These are phyloP conservation scores for Plutomurus gul DNA, from an alignment of 1,140 invertebrate genomes.

Conservation along the genomic window DNA sequence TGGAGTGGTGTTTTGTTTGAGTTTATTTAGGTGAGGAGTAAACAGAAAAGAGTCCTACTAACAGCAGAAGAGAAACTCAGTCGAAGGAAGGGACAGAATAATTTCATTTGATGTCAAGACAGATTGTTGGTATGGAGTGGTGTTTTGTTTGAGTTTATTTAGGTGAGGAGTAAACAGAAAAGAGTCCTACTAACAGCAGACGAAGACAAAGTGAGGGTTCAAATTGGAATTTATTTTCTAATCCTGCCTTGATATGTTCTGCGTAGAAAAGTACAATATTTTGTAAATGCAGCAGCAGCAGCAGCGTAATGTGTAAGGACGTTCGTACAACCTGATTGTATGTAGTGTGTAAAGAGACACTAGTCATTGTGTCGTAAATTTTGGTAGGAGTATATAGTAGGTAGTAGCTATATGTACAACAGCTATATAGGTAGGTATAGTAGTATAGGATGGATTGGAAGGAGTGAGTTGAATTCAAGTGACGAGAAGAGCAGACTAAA, in stretches of 20 bases:
- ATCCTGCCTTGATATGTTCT: neutral
- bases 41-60: neutral
- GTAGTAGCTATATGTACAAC: neutral
- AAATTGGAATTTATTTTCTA: neutral
- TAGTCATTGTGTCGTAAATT: neutral
- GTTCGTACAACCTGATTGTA: neutral
- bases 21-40: neutral
- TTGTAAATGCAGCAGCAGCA: no score
- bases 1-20: neutral
- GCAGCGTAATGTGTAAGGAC: neutral
- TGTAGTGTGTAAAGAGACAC: neutral
- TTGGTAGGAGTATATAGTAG: neutral
- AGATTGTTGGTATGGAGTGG: neutral
- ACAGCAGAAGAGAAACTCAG: no score
- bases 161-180: neutral
- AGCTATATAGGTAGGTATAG: neutral
- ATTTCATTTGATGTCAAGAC: neutral
- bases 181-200: neutral
- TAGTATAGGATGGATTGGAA: neutral
- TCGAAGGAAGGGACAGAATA: no score
- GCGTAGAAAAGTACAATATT: neutral
- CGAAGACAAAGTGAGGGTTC: neutral
- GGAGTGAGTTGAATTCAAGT: slow-evolving; percentile 1
- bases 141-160: neutral
- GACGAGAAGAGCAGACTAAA: slow-evolving; percentile 8